Percentiles rank a stretch among this genome's conserved stretches.
Evolutionary conservation across 2,113 vertebrate species (phyloP).

Genomic region (Alectura lathami): DNA sequence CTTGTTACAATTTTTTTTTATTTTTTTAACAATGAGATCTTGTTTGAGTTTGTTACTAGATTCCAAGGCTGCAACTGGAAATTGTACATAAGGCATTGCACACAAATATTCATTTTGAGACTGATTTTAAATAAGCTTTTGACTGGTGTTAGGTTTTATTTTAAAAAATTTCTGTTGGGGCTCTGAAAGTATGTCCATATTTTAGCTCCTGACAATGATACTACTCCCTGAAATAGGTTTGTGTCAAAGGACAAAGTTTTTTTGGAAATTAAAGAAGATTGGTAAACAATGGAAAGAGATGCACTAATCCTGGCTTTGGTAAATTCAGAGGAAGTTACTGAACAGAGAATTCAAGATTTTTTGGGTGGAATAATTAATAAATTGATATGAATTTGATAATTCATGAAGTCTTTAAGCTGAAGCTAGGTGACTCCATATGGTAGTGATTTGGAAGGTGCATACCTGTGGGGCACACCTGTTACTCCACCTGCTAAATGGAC

Average conservation of each 20-base stretch:
- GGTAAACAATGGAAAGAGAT: background rate
- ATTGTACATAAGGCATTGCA: background rate
- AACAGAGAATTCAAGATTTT: background rate
- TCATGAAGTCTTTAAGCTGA: background rate
- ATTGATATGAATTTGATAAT: background rate
- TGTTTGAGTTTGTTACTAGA: background rate
- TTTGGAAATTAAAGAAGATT: background rate
- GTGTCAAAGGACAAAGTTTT: background rate
- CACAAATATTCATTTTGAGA: background rate
- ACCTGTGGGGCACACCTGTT: background rate
- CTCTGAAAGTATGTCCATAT: background rate
- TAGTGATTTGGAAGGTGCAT: fast-evolving
- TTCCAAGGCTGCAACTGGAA: background rate
- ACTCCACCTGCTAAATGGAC: background rate
- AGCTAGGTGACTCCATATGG: background rate
- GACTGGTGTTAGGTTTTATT: background rate
- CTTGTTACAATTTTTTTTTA: background rate
- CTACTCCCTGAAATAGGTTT: background rate
- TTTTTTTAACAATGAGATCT: background rate
- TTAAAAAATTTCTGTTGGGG: background rate
- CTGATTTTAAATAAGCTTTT: background rate
- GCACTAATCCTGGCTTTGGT: background rate
- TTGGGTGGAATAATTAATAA: slow-evolving; percentile 28
- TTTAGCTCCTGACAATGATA: background rate
- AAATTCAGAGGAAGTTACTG: background rate